Base-by-base conservation (phyloP, 2,888 invertebrate genomes). In the Ormyrus rosae region DNA sequence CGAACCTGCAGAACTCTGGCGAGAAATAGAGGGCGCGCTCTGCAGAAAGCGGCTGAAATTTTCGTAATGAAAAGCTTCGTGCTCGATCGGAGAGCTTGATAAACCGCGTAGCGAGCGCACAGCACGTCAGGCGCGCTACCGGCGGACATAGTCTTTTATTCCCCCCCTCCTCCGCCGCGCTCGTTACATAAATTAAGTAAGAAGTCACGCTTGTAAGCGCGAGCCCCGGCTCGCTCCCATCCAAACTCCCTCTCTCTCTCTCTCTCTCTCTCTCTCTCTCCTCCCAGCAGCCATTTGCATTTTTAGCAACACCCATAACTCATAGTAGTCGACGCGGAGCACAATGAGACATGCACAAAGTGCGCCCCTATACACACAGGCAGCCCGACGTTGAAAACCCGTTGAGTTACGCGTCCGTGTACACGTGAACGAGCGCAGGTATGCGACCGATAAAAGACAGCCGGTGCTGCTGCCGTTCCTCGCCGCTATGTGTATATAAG, bases 131-230 rank as follows among this genome's bases (percentile, higher is more conserved):
- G 10, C 58, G 50, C 46, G 67, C 72, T 60, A 72, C 34, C 19
- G 58, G 60, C 53, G 9, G 64, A 55, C 46, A 50, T 45, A 34
- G 48, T 48, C 64, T 50, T 60, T 60, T 70, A 70, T 60, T 70
- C 48, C 60, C 70, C 56, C n/a, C 5, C 51, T 63, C 45, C 60
- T 75, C 60, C 45, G 9, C n/a, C 58, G 34, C 64, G 45, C 73
- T 71, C 79, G 82, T 82, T 80, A 78, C 82, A 80, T 82, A 82
- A 82, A 80, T 82, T 80, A 80, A 78, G 80, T 74, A 78, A 76
- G 73, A 76, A 79, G 81, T 72, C 75, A 77, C 65, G 78, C 69
- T 73, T 51, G 75, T 75, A 67, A 65, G 56, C 56, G 55, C 55
- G 34, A 34, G 53, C 64, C 55, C 48, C 19, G 34, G 6, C 61